Evolutionary conservation across 2,888 invertebrate species (phyloP), one percentile per base, ranked within the genome.

Genomic region (Galerucella nymphaeae): DNA sequence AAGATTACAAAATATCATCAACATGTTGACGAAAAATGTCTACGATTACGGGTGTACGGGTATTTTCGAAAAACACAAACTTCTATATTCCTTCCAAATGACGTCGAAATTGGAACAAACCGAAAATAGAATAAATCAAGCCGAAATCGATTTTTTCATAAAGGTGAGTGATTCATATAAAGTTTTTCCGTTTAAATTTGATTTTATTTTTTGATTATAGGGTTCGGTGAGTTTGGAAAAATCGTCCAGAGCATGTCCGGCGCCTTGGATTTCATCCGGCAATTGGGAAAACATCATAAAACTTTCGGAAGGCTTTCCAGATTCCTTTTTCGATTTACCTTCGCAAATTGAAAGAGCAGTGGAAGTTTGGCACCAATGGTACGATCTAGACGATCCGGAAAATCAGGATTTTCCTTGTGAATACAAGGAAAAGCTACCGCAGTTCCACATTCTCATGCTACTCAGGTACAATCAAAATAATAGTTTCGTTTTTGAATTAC

Each of bases 1-100:
- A 81, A 90, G 97, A 10, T 86, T 97, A 62, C 87, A 86, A 55
- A 97, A 96, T 82, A 96, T 97, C 72, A 93, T 96, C 75, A 92
- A 91, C 66, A 94, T 92, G 77, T 87, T 97, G 50, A 97, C 96
- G 0, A 93, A 93, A 82, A 96, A 94, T 82, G 93, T 97, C 0
- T 97, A 97, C 82, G 93, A 94, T 82, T 97, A 96, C 80, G 97
- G 96, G 2, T 97, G 97, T 82, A 96, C 95, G 38, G 93, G 97
- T 66, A 94, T 97, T 78, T 97, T 97, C 85, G 96, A 97, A 85
- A 92, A 92, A 58, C 96, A 97, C 87, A 97, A 97, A 84, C 87
- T 97, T 45, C 88, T 97, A 23, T 97, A 92, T 85, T 96, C 97
- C 0, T 95, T 97, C 85, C 96, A 96, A 91, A 96, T 97, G 88